Evolutionary conservation across 2,888 invertebrate species (phyloP).

Genomic region (Portevinia maculata): DNA sequence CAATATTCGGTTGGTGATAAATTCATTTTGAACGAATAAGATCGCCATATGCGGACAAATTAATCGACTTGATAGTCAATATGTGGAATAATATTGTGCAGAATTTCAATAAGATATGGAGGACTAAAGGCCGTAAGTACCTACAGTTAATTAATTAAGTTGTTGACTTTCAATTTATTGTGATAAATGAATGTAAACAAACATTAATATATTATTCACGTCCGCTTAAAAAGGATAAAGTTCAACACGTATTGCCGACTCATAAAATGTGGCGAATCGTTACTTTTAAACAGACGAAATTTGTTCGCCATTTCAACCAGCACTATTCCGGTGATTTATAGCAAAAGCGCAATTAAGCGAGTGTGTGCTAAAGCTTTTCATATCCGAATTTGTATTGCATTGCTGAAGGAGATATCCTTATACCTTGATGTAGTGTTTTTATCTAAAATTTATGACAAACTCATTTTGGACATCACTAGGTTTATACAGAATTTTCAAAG

Average conservation of each 20-base stretch:
- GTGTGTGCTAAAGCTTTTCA: neutral
- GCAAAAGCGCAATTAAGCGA: neutral
- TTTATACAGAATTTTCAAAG: neutral
- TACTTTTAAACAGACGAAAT: too few relatives aligned
- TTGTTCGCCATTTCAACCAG: neutral
- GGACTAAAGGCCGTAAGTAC: constrained; percentile 65
- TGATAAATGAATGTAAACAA: neutral
- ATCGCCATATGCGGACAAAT: constrained; percentile 59
- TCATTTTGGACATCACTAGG: neutral
- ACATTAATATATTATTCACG: constrained; percentile 14
- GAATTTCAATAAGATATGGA: constrained; percentile 72
- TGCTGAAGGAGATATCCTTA: neutral
- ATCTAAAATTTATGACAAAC: neutral
- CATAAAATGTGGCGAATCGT: neutral
- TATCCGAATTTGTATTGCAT: too few relatives aligned
- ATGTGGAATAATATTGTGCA: constrained; percentile 74
- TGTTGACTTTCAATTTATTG: too few relatives aligned
- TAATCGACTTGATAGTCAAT: constrained; percentile 61
- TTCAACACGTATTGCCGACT: neutral
- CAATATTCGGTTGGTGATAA: constrained; percentile 54
- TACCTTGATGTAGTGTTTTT: too few relatives aligned
- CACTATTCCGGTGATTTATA: neutral
- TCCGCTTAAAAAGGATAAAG: constrained; percentile 3
- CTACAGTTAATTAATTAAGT: constrained; percentile 14
- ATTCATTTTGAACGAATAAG: constrained; percentile 66